These are phyloP conservation scores for Genyomyrus donnyi DNA, from an alignment of 2,113 vertebrate species.

Conservation along the genomic window DNA sequence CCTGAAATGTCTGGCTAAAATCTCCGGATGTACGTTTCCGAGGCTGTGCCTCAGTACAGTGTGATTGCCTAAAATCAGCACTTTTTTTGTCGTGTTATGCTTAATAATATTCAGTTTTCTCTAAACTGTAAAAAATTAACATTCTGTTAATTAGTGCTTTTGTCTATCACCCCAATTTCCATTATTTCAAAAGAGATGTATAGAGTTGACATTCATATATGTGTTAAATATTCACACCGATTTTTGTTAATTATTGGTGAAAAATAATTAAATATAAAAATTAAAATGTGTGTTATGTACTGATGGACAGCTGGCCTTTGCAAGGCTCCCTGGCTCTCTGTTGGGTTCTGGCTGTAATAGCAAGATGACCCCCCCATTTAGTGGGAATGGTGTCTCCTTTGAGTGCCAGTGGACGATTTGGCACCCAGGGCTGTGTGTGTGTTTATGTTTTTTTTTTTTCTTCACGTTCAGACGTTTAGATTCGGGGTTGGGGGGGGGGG, in stretches of 20 bases:
- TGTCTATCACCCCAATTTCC: neutral
- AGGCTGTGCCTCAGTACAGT: neutral
- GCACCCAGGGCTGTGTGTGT: neutral
- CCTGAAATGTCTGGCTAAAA: neutral
- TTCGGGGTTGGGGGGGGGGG: conserved; percentile 53
- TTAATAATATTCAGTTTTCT: neutral
- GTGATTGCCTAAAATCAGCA: neutral
- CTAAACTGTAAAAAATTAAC: neutral
- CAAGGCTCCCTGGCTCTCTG: neutral
- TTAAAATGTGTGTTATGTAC: neutral
- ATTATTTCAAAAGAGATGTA: neutral
- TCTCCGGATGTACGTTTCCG: neutral
- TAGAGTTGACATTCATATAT: neutral
- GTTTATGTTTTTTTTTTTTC: neutral
- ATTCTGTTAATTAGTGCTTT: neutral
- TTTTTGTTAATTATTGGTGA: neutral
- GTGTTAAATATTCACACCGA: neutral
- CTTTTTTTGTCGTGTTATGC: neutral
- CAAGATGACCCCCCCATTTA: neutral
- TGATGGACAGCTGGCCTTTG: neutral
- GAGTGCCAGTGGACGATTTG: conserved; percentile 9
- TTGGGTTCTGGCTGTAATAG: neutral
- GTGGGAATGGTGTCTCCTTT: conserved; percentile 28
- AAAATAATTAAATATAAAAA: neutral
- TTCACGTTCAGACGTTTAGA: conserved; percentile 25